Percentiles rank a stretch among this genome's conserved stretches.
Evolutionary conservation across 2,113 vertebrate genomes (phyloP).

Genomic region (Labeo catla): DNA sequence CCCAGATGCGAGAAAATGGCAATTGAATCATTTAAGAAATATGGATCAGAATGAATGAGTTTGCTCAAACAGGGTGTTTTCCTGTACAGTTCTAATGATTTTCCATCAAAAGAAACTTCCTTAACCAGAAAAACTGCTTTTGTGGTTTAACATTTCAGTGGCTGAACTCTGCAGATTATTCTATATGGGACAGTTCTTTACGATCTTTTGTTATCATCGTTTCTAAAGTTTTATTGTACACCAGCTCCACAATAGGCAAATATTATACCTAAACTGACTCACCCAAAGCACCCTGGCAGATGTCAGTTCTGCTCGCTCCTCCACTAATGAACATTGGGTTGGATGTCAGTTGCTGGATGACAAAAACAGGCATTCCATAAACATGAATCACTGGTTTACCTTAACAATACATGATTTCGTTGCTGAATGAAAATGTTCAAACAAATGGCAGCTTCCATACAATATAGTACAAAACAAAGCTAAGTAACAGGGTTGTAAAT

Average conservation of each 20-base stretch:
- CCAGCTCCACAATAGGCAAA: not conserved
- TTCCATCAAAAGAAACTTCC: not conserved
- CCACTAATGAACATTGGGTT: constrained; percentile 27
- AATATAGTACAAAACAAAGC: not conserved
- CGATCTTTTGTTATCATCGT: not conserved
- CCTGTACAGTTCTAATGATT: not conserved
- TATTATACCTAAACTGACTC: not conserved
- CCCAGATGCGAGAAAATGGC: not conserved
- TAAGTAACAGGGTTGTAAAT: not conserved
- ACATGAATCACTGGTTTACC: not conserved
- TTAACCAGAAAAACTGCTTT: not conserved
- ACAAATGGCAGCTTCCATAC: not conserved
- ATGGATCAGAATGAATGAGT: not conserved
- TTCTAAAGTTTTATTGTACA: constrained; percentile 14
- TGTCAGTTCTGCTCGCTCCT: constrained; percentile 26
- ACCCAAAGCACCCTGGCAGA: constrained; percentile 40
- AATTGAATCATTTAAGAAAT: not conserved
- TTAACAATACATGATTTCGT: not conserved
- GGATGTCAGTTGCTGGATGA: constrained; percentile 31
- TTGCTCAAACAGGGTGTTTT: not conserved
- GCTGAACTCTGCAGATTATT: not conserved
- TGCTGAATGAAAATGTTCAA: not conserved
- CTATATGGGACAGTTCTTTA: not conserved
- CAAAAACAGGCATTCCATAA: not conserved
- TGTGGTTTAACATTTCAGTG: not conserved